Conservation (phyloP, 2,888 invertebrate genomes). For the Clivina fossor region DNA sequence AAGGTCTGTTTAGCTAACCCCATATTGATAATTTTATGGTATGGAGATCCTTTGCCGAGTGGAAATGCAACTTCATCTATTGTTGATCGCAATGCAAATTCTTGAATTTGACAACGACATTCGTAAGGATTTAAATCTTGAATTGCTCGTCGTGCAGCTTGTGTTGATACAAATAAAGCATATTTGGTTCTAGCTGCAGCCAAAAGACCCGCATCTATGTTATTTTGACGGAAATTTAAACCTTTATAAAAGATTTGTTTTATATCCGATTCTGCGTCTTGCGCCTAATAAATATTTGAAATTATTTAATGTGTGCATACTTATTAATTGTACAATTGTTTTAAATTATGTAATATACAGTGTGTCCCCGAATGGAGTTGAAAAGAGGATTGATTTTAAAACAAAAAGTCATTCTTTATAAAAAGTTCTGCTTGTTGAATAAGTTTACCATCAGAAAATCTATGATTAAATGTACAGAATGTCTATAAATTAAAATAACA, state of each 20-base stretch:
- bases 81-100: constrained; percentile 60
- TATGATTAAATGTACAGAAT: no score
- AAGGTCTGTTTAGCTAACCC: constrained; percentile 9
- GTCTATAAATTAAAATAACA: no score
- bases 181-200: constrained; percentile 60
- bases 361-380: no score
- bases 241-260: constrained; percentile 45
- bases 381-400: no score
- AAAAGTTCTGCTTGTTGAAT: no score
- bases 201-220: constrained; percentile 58
- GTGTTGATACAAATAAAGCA: constrained; percentile 65
- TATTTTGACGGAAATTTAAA: constrained; percentile 53
- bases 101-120: constrained; percentile 58
- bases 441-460: no score
- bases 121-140: constrained; percentile 50
- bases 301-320: no score
- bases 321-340: no score
- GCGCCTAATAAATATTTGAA: no score
- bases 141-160: constrained; percentile 59
- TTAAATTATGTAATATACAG: not conserved
- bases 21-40: constrained; percentile 58
- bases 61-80: constrained; percentile 62
- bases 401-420: no score
- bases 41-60: constrained; percentile 59
- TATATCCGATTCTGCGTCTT: no score